Base-by-base conservation (phyloP, 2,888 invertebrate genomes). In the Orchesella flavescens region DNA sequence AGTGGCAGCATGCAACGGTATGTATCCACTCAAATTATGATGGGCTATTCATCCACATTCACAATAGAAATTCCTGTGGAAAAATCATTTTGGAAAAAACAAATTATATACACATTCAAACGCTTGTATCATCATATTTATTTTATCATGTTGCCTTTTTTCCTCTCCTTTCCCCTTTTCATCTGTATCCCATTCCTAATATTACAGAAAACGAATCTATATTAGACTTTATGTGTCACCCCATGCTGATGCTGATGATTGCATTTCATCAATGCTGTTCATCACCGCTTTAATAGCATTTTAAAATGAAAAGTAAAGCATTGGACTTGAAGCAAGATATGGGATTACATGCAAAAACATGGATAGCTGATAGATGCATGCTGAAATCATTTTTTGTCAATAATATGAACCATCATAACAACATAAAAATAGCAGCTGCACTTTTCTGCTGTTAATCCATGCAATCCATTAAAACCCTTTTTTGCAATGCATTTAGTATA, bases 91-190 rank as follows among this genome's bases (percentile, higher is more conserved):
- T 4, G 34, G 34, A 34, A 59, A 21, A 59, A 57, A 15, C n/a
- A 57, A 57, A 57, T 57, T 57, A n/a, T n/a, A n/a, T n/a, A n/a
- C n/a, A 15, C 59, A 59, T 59, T 15, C 15, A 53, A 53, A 53
- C 1, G 53, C 17, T 10, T 3, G 49, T 49, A 10, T 49, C 49
- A 49, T 49, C 49, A 49, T 49, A n/a, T 49, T 7, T 49, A 59
- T 59, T 17, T 10, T 59, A 59, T 13, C 17, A 59, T 17, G 17
- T 17, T 12, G 10, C 49, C 3, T 49, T 49, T 49, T 49, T 44
- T 7, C 44, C 12, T 44, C 12, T 12, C 7, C 44, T 9, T 44
- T 44, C 44, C n/a, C n/a, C n/a, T n/a, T n/a, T 12, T 44, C 44
- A 44, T 44, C 44, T 44, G 44, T 12, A 44, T 44, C 44, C 9